Percentiles rank a stretch among this genome's conserved stretches.
Conservation (phyloP, 2,113 vertebrate species). For the Pipra filicauda region DNA sequence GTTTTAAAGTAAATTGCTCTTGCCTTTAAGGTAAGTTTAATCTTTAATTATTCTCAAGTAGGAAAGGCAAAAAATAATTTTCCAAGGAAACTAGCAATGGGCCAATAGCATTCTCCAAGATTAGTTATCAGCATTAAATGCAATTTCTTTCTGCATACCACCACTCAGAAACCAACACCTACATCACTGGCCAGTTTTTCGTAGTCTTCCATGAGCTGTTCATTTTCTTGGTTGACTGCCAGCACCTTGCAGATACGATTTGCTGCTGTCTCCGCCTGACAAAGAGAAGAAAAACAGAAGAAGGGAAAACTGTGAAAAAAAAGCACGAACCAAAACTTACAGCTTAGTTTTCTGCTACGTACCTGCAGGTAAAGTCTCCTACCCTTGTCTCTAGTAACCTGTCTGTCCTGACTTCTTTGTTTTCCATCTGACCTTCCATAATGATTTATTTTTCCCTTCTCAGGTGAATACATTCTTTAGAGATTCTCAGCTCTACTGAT, state of each 20-base stretch:
- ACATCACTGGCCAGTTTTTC: slow-evolving; percentile 98
- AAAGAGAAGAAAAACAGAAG: slow-evolving; percentile 43
- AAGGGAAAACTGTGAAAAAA: neutral
- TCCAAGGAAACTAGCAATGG: neutral
- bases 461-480: neutral
- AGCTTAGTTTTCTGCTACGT: neutral
- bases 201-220: slow-evolving; percentile 99
- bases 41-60: neutral
- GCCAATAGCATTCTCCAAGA: neutral
- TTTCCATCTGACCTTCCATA: neutral
- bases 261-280: slow-evolving; percentile 96
- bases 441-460: neutral
- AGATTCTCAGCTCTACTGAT: neutral
- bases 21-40: neutral
- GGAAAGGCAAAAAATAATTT: neutral
- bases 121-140: neutral
- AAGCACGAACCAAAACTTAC: neutral
- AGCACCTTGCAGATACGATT: slow-evolving; percentile 99
- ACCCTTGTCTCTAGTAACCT: neutral
- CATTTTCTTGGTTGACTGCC: slow-evolving; percentile 98
- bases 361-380: neutral
- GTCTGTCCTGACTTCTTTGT: neutral
- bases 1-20: neutral
- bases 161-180: slow-evolving; percentile 70
- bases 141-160: neutral